phyloP scores from a whole-genome alignment of 92 coral and sea anemone genomes.

The Porites lobata region DNA sequence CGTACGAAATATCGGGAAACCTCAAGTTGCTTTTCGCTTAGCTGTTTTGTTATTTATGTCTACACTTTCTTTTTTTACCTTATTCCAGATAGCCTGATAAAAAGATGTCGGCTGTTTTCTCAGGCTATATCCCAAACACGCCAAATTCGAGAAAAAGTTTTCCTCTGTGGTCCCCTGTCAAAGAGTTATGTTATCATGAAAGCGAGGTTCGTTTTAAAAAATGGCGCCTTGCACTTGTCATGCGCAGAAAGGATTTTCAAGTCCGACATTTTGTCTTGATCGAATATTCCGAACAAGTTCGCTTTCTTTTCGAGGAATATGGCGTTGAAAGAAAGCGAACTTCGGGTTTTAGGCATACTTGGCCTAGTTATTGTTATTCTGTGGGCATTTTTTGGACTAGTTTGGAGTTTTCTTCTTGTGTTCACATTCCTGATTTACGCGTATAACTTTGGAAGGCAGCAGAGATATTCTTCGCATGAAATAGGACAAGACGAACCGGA shows the following conservation, averaged over 20 bases:
- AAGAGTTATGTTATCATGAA: constrained; percentile 10
- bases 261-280: constrained; percentile 3
- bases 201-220: constrained; percentile 48
- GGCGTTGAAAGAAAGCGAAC: constrained; percentile 44
- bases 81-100: too few species aligned
- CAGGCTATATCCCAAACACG: too few species aligned
- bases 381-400: constrained; percentile 52
- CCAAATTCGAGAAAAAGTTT: background rate
- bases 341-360: constrained; percentile 33
- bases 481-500: background rate
- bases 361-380: constrained; percentile 26
- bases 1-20: too few species aligned
- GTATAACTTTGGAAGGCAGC: constrained; percentile 35
- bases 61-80: too few species aligned
- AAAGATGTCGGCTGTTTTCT: too few species aligned
- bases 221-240: constrained; percentile 44
- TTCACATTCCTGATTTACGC: constrained; percentile 51
- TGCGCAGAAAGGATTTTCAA: constrained; percentile 45
- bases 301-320: constrained; percentile 1
- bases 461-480: background rate
- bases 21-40: too few species aligned
- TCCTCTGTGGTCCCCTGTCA: background rate
- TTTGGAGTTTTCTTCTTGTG: constrained; percentile 56
- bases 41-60: too few species aligned
- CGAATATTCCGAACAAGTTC: background rate